A percentile compares a stretch with the other conserved stretches of the same genome.
These are phyloP conservation scores for Sebastes kiyomatsui DNA, from an alignment of 2,797 vertebrate genomes.

Conservation along the genomic window DNA sequence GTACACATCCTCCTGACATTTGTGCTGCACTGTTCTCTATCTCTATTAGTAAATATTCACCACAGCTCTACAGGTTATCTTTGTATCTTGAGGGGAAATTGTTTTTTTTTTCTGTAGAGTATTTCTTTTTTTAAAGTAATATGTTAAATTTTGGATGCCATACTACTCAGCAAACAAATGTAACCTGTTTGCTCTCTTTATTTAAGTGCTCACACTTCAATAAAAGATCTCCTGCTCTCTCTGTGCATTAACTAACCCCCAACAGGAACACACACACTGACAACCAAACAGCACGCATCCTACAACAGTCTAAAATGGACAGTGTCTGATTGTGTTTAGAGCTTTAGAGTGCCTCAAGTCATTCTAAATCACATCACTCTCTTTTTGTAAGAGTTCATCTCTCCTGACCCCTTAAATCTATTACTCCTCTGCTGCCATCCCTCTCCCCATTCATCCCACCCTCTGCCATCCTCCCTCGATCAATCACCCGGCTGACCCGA, in stretches of 20 bases:
- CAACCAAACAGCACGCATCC: constrained; percentile 19
- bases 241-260: constrained; percentile 21
- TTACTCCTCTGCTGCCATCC: constrained; percentile 53
- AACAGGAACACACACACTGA: constrained; percentile 16
- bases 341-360: constrained; percentile 49
- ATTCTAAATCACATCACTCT: constrained; percentile 70
- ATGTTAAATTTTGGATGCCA: neutral
- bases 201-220: neutral
- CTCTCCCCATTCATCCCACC: constrained; percentile 54
- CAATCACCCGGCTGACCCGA: constrained; percentile 62
- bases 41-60: neutral
- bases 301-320: constrained; percentile 32
- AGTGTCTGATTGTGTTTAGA: constrained; percentile 56
- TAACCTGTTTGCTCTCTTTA: neutral
- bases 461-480: constrained; percentile 50
- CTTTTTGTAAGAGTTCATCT: constrained; percentile 67
- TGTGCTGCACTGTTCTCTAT: neutral
- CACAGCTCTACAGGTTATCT: neutral
- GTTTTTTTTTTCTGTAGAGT: too few species aligned
- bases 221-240: constrained; percentile 6
- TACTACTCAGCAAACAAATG: neutral
- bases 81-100: neutral
- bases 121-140: too few species aligned
- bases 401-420: constrained; percentile 69
- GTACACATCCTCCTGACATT: neutral